Evolutionary conservation across 2,888 invertebrate genomes (phyloP), one percentile per base, ranked within the genome.

Genomic region (Tetragnatha montana): DNA sequence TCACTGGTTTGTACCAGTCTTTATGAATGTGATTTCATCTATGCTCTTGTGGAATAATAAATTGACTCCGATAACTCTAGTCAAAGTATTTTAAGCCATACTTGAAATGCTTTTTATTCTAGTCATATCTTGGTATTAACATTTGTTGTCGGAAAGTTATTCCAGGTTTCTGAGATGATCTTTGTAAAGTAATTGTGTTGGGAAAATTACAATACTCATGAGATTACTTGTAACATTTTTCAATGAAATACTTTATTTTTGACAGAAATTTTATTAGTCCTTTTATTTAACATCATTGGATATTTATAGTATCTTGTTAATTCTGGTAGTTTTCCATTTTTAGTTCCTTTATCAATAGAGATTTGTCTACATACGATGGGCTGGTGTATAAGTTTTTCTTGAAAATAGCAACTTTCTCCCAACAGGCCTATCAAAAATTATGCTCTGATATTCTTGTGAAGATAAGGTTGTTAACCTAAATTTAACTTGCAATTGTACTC

Each of bases 51-150:
- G 82, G 74, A 82, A 71, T 76, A 35, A 35, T 4, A 76, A 49
- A 49, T 51, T 82, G 60, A 22, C 73, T 71, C 51, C 17, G 60
- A 60, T 60, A 17, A 22, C 60, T 74, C 82, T 82, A 82, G 82
- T 82, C 82, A 82, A 60, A 60, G 74, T 82, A 51, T 74, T 82
- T 82, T 82, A 73, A 82, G 82, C 73, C 60, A 60, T 8, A 82
- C 74, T 82, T 82, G 51, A 82, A 82, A 73, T 74, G 22, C 78
- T 60, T 82, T 84, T 85, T 85, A 78, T 85, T 85, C 85, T 85
- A 85, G 85, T 85, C 85, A 85, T 85, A 51, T 71, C 82, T 81
- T 78, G 76, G 78, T 85, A 85, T 85, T 79, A 85, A 73, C 73
- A 50, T 22, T 60, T 82, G 70, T 81, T 79, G 14, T 74, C 50